Evolutionary conservation across 1,140 invertebrate species (phyloP).

Genomic region (Cardiocondyla obscurior): DNA sequence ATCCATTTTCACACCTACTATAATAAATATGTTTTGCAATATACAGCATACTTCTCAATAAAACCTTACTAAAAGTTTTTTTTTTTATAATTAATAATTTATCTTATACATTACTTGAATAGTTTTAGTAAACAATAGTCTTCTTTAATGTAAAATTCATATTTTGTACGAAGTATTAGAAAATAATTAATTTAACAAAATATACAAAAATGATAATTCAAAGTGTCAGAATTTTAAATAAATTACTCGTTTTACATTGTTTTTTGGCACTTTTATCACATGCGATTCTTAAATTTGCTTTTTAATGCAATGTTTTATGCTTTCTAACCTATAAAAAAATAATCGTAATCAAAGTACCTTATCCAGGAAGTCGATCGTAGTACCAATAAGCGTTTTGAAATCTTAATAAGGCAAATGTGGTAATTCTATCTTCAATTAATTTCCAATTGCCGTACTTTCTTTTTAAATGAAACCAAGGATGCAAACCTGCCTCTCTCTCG

Average conservation of each 20-base stretch:
- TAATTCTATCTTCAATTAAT: neutral
- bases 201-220: no score
- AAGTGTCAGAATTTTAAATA: no score
- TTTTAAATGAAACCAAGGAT: neutral
- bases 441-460: neutral
- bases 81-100: neutral
- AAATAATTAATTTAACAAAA: no score
- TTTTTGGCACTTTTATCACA: no score
- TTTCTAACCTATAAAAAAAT: conserved; percentile 2
- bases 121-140: neutral
- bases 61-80: neutral
- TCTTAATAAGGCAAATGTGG: neutral
- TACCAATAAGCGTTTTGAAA: neutral
- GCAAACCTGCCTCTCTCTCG: neutral
- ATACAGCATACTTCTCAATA: neutral
- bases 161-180: no score
- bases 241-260: no score
- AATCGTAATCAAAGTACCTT: neutral
- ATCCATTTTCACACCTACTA: conserved; percentile 83
- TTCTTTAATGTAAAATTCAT: no score
- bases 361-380: neutral
- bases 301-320: neutral
- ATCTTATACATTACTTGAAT: neutral
- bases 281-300: no score
- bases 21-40: neutral